A percentile compares a stretch with the other conserved stretches of the same genome.
Evolutionary conservation across 2,797 vertebrate genomes (phyloP).

Genomic region (Pyrrhura leucotis): DNA sequence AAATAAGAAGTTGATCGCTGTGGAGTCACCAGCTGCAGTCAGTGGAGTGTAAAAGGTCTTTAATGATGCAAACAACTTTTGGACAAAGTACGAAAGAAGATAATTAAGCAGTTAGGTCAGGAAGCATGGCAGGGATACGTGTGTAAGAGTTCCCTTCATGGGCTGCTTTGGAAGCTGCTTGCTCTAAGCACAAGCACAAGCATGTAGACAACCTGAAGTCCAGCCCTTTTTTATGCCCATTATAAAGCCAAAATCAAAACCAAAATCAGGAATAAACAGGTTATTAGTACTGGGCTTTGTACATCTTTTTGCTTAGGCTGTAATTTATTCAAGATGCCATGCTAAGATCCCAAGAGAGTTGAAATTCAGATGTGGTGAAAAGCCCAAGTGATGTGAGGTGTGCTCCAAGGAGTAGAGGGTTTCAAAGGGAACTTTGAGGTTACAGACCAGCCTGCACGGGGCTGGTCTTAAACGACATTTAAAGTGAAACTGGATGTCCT

Average conservation of each 20-base stretch:
- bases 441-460: background rate
- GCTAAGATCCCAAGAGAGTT: no score
- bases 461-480: background rate
- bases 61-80: background rate
- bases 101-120: background rate
- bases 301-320: background rate
- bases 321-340: fast-evolving
- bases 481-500: background rate
- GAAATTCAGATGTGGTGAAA: background rate
- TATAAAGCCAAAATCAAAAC: background rate
- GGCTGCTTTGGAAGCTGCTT: background rate
- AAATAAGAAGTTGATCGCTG: background rate
- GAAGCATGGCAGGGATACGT: fast-evolving
- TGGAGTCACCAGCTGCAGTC: background rate
- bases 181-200: background rate
- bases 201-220: background rate
- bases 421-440: no score
- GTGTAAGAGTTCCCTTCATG: background rate
- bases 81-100: background rate
- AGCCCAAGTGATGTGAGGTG: background rate
- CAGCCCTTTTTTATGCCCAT: background rate
- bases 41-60: background rate
- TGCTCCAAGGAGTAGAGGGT: no score
- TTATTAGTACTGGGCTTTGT: fast-evolving
- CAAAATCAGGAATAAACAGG: background rate